phyloP scores from a whole-genome alignment of 2,113 vertebrate genomes.

The Aramus guarauna region DNA sequence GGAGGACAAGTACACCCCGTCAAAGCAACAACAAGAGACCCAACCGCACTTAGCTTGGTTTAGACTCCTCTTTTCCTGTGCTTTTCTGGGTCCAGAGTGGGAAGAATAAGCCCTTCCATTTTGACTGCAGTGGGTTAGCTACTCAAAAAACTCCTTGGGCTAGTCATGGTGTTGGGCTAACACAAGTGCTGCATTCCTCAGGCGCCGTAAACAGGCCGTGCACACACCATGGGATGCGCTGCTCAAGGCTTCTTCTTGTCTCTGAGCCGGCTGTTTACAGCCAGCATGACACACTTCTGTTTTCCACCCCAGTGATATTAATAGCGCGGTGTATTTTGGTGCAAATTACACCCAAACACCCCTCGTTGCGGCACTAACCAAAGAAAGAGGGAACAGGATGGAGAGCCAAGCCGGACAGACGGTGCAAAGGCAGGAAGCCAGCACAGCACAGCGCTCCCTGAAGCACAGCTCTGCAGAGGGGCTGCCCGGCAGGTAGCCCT shows the following conservation, averaged over 20 bases:
- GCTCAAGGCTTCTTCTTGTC: not conserved
- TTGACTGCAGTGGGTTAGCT: not conserved
- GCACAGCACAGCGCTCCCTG: rapidly evolving
- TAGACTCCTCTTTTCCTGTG: not conserved
- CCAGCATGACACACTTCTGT: not conserved
- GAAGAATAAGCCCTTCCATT: not conserved
- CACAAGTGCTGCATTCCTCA: not conserved
- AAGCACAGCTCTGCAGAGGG: not conserved
- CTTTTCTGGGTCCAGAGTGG: not conserved
- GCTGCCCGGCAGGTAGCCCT: not conserved
- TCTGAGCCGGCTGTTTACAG: not conserved
- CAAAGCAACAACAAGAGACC: not conserved
- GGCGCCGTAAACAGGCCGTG: not conserved
- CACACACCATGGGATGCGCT: not conserved
- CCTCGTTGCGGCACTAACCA: not conserved
- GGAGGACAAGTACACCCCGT: not conserved
- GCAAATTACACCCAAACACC: not conserved
- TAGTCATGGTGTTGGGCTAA: not conserved
- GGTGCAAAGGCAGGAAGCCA: not conserved
- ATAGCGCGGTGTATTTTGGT: not conserved
- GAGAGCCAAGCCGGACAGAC: not conserved
- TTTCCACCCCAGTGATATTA: conserved; percentile 1
- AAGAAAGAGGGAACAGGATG: not conserved
- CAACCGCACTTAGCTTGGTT: not conserved
- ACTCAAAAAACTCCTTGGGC: not conserved